phyloP scores from a whole-genome alignment of 2,888 invertebrate species.

The Gibbula magus region DNA sequence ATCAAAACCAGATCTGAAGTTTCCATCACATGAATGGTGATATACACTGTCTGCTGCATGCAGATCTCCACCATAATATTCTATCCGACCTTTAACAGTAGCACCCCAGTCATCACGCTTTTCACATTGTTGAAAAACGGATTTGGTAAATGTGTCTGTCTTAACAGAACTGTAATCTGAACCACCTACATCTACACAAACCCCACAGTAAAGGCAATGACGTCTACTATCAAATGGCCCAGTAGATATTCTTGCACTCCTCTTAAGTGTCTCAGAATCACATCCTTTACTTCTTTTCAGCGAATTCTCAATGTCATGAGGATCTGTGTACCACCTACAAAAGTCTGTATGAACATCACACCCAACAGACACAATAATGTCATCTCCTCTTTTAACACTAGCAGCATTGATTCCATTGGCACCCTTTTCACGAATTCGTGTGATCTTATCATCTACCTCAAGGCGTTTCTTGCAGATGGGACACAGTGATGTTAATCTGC shows the following conservation, averaged over 20 bases:
- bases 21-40: slow-evolving; percentile 32
- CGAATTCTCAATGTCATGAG: slow-evolving; percentile 27
- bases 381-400: slow-evolving; percentile 24
- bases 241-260: slow-evolving; percentile 20
- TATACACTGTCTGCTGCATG: slow-evolving; percentile 35
- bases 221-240: slow-evolving; percentile 23
- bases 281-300: background rate
- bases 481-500: background rate
- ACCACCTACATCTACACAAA: background rate
- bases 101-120: background rate
- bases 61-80: slow-evolving; percentile 17
- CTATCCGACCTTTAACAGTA: background rate
- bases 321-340: slow-evolving; percentile 21
- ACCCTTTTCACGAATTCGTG: slow-evolving; percentile 10
- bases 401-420: slow-evolving; percentile 30
- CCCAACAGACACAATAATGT: slow-evolving; percentile 11
- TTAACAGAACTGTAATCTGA: slow-evolving; percentile 10
- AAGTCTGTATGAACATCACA: slow-evolving; percentile 14
- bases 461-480: slow-evolving; percentile 15
- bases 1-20: slow-evolving; percentile 28
- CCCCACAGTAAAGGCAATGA: slow-evolving; percentile 26
- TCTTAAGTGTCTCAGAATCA: slow-evolving; percentile 6
- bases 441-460: background rate
- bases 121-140: background rate
- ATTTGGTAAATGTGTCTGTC: background rate